Evolutionary conservation across 2,888 invertebrate genomes (phyloP).

Genomic region (Harpagoxenus sublaevis): DNA sequence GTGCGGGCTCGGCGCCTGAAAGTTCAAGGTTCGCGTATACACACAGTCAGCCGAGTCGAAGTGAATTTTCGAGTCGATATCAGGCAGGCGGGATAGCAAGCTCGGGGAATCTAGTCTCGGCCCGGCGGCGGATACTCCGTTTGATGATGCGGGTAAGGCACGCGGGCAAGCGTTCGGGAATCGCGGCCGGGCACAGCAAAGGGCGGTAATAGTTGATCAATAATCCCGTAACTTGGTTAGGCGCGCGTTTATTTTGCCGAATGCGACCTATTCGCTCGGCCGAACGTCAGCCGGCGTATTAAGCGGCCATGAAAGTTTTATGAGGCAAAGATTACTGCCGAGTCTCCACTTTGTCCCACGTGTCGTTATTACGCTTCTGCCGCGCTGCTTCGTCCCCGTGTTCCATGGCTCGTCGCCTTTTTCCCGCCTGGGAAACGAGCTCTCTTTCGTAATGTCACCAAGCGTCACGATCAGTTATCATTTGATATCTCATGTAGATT

Average conservation of each 20-base stretch:
- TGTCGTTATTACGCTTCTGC: conserved; percentile 38
- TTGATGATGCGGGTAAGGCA: conserved; percentile 66
- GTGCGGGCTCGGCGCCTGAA: conserved; percentile 27
- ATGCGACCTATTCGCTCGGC: conserved; percentile 58
- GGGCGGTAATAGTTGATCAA: conserved; percentile 66
- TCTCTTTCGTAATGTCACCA: background rate
- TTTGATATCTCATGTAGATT: background rate
- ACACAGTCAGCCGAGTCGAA: conserved; percentile 5
- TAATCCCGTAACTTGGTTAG: conserved; percentile 65
- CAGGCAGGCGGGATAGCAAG: conserved; percentile 4
- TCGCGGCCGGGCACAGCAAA: conserved; percentile 65
- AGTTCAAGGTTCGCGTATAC: conserved; percentile 48
- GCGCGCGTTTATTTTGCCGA: conserved; percentile 53
- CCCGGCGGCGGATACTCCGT: conserved; percentile 59
- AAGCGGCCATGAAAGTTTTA: conserved; percentile 46
- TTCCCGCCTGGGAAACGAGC: conserved; percentile 5
- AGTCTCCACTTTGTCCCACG: conserved; percentile 29
- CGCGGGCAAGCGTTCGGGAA: conserved; percentile 75
- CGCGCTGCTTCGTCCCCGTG: background rate
- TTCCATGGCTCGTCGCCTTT: background rate
- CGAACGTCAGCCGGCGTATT: conserved; percentile 52
- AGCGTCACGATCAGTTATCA: background rate
- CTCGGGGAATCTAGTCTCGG: conserved; percentile 60
- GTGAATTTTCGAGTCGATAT: conserved; percentile 53
- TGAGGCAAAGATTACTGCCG: conserved; percentile 46